These are phyloP conservation scores for Pristionchus japonicus DNA, from an alignment of 2,888 invertebrate species.

Conservation along the genomic window DNA sequence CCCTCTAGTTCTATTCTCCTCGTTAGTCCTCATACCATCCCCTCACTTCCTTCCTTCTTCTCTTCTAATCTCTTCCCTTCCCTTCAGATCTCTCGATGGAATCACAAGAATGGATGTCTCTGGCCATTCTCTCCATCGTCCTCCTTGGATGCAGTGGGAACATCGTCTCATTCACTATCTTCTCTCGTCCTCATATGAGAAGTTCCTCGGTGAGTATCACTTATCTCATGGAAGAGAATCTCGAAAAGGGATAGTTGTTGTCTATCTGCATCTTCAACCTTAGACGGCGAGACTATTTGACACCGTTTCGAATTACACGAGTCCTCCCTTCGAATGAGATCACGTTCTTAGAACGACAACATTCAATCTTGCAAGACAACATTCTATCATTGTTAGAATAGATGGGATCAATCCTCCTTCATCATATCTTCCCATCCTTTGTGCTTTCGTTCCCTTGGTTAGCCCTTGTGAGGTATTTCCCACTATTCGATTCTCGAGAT, in stretches of 20 bases:
- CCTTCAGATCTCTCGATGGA: constrained; percentile 51
- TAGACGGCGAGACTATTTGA: not conserved
- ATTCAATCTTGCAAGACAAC: no score
- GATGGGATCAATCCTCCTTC: not conserved
- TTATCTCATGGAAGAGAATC: no score
- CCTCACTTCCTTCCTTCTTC: not conserved
- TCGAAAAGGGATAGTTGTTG: not conserved
- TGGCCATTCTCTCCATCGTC: constrained; percentile 64
- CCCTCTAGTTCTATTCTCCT: no score
- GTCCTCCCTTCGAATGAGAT: not conserved
- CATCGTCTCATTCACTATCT: constrained; percentile 63
- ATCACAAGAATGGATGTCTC: constrained; percentile 66
- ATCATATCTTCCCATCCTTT: not conserved
- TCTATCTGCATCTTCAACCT: not conserved
- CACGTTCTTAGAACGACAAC: not conserved
- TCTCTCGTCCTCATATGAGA: constrained; percentile 67
- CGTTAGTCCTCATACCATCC: not conserved
- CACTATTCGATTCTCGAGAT: not conserved
- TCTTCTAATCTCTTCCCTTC: not conserved
- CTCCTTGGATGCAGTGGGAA: constrained; percentile 65
- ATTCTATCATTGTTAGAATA: no score
- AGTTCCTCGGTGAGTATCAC: constrained; percentile 62
- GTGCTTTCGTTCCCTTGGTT: not conserved
- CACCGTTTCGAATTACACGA: not conserved
- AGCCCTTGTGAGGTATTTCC: not conserved